phyloP scores from a whole-genome alignment of 2,113 vertebrate genomes.

The Pogona vitticeps region DNA sequence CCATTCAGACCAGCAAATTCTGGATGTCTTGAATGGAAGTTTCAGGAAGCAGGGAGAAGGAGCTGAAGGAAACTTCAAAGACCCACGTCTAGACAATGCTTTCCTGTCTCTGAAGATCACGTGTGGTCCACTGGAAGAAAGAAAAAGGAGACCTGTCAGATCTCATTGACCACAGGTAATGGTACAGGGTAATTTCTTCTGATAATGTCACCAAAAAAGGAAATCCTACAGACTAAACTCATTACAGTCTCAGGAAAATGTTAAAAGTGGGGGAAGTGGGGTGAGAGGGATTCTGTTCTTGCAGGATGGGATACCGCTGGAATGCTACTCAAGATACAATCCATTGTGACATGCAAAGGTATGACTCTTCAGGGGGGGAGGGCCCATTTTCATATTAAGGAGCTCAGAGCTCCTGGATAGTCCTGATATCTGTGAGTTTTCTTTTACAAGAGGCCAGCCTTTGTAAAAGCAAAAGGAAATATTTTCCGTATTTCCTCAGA shows the following conservation, averaged over 20 bases:
- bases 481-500: slow-evolving; percentile 16
- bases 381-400: not conserved
- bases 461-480: slow-evolving; percentile 25
- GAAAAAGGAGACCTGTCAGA: slow-evolving; percentile 75
- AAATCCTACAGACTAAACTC: slow-evolving; percentile 87
- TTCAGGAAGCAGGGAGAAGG: slow-evolving; percentile 47
- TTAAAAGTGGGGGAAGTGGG: slow-evolving; percentile 24
- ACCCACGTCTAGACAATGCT: slow-evolving; percentile 70
- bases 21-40: not conserved
- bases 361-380: not conserved
- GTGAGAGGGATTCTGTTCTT: slow-evolving; percentile 49
- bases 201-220: slow-evolving; percentile 83
- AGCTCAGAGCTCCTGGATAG: not conserved
- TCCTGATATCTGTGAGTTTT: not conserved
- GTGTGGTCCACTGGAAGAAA: slow-evolving; percentile 45
- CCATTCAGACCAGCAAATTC: slow-evolving; percentile 4
- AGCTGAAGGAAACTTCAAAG: slow-evolving; percentile 76
- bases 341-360: slow-evolving; percentile 2
- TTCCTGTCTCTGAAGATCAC: slow-evolving; percentile 69
- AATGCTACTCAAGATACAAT: slow-evolving; percentile 27
- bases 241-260: slow-evolving; percentile 78
- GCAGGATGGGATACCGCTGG: slow-evolving; percentile 24
- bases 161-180: slow-evolving; percentile 76
- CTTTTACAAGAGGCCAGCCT: not conserved
- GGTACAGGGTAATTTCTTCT: slow-evolving; percentile 78